phyloP scores from a whole-genome alignment of 2,797 vertebrate species.

The Coilia nasus region DNA sequence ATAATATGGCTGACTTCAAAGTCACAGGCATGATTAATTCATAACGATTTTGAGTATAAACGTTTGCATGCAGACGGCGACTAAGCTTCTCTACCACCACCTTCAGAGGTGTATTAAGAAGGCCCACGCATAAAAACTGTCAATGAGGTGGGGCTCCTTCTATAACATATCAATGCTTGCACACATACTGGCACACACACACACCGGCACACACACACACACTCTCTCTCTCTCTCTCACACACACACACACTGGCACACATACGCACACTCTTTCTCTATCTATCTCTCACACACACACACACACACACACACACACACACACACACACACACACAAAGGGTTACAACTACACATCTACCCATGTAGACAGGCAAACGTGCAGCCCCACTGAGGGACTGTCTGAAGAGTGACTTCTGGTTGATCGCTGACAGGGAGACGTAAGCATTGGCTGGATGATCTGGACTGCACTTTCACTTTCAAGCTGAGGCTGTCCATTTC shows the following conservation, averaged over 20 bases:
- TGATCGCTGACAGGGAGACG: neutral
- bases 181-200: slow-evolving; percentile 46
- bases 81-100: slow-evolving; percentile 29
- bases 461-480: too few relatives aligned
- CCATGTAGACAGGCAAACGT: neutral
- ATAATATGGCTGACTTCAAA: slow-evolving; percentile 37
- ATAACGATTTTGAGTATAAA: slow-evolving; percentile 42
- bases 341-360: neutral
- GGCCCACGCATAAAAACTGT: slow-evolving; percentile 10
- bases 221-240: too few relatives aligned
- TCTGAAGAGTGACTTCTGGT: neutral
- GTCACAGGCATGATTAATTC: slow-evolving; percentile 42
- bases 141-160: slow-evolving; percentile 47
- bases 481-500: neutral
- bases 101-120: slow-evolving; percentile 18
- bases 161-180: slow-evolving; percentile 51
- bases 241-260: neutral
- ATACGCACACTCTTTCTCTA: neutral
- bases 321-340: neutral
- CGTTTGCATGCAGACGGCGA: slow-evolving; percentile 36
- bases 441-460: too few relatives aligned
- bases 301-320: too few relatives aligned
- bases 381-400: neutral
- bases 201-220: neutral
- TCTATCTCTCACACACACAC: too few relatives aligned